Percentiles rank a stretch among this genome's conserved stretches.
Conservation (phyloP, 2,888 invertebrate genomes). For the Geotrupes spiniger region DNA sequence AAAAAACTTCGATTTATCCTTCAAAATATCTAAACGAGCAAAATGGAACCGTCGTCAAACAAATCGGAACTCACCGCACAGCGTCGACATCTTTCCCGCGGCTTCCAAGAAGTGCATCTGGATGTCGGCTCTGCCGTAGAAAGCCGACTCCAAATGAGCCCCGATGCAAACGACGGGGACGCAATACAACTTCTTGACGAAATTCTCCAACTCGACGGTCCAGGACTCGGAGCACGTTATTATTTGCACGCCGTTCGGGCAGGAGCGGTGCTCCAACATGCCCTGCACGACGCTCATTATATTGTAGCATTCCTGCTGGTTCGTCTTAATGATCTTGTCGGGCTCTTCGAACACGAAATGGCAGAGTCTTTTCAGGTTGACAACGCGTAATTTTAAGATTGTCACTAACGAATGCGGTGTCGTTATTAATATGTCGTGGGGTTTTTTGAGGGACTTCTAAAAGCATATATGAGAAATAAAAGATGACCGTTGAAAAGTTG, state of each 20-base stretch:
- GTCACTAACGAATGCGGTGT: constrained; percentile 60
- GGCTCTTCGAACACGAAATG: constrained; percentile 71
- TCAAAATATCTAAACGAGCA: constrained; percentile 48
- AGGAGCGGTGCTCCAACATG: constrained; percentile 49
- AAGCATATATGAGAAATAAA: too few species aligned
- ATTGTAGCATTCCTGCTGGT: constrained; percentile 51
- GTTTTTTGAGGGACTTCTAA: too few species aligned
- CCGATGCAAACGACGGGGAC: constrained; percentile 65
- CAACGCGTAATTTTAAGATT: constrained; percentile 51
- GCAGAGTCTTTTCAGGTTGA: constrained; percentile 61
- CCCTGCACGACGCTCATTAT: constrained; percentile 51
- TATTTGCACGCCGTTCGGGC: constrained; percentile 56
- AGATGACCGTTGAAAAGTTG: too few species aligned
- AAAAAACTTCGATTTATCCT: constrained; percentile 48
- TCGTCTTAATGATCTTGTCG: constrained; percentile 60
- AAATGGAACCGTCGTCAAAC: constrained; percentile 12
- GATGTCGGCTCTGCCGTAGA: constrained; percentile 62
- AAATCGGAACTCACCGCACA: constrained; percentile 45
- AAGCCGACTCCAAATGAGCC: constrained; percentile 70
- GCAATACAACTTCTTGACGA: constrained; percentile 57
- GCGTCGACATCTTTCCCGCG: constrained; percentile 49
- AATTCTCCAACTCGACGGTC: constrained; percentile 58
- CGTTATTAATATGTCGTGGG: constrained; percentile 63
- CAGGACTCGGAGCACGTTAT: constrained; percentile 63
- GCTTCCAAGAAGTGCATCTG: constrained; percentile 49